Evolutionary conservation across 2,888 invertebrate genomes (phyloP), one percentile per base, ranked within the genome.

Genomic region (Lasioglossum calceatum): DNA sequence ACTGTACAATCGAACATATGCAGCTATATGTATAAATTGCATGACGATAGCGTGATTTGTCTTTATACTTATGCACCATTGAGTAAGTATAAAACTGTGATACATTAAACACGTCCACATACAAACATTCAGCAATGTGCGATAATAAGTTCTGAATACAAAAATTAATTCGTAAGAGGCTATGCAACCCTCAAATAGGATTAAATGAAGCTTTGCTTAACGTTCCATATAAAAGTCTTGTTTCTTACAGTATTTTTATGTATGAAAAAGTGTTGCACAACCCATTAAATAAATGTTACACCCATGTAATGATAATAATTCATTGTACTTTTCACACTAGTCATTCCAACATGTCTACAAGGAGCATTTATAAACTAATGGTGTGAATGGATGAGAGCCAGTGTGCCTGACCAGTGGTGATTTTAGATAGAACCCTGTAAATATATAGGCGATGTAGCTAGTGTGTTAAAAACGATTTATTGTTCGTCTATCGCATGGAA

Each of bases 401-500:
- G 14, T 7, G 10, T n/a, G 10, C 12, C n/a, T 23, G 58, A 58
- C n/a, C 58, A n/a, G n/a, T 12, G 7, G 16, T 32, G 8, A 64
- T 32, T 32, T 32, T 16, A 32, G 64, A 64, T 32, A 7, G 16
- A 32, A 32, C 16, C 2, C 64, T 32, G 61, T 27, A 16, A 64
- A 12, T 61, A 2, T n/a, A 32, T 27, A 16, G 64, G 7, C 27
- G 64, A 5, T 2, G 64, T 64, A 64, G 32, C 64, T 16, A 5
- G 32, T 16, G 39, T n/a, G 39, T n/a, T 71, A n/a, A 14, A 71
- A 71, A 71, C 42, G n/a, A 44, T 72, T 72, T 44, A 50, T 74
- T 39, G 74, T 75, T n/a, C n/a, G 12, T 19, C 16, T 72, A 36
- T 67, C n/a, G 16, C 23, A 67, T 67, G 10, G 54, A 67, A 80